Conservation (phyloP, 2,113 vertebrate genomes). For the Centropus unirufus region DNA sequence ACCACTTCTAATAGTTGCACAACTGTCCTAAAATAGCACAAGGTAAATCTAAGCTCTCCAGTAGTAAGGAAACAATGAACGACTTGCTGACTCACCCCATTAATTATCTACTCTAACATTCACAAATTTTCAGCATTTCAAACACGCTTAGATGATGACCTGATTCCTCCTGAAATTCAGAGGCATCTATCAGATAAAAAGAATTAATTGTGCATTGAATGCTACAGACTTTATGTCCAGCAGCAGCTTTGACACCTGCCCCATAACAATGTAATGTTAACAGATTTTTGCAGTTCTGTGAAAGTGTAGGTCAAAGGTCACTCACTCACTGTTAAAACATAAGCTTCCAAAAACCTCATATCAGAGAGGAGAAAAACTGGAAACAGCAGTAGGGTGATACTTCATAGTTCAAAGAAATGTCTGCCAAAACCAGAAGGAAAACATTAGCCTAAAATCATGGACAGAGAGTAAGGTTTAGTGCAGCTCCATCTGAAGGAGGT, state of each 20-base stretch:
- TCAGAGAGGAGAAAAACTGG: not conserved
- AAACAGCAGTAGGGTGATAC: not conserved
- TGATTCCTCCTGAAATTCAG: not conserved
- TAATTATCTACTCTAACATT: not conserved
- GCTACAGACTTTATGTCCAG: not conserved
- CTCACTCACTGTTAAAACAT: not conserved
- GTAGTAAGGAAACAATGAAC: not conserved
- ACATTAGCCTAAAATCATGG: not conserved
- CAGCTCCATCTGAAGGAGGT: not conserved
- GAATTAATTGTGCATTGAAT: not conserved
- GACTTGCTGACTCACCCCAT: not conserved
- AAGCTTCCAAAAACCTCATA: not conserved
- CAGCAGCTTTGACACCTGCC: not conserved
- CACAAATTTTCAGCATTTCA: not conserved
- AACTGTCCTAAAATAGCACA: not conserved
- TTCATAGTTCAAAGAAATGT: not conserved
- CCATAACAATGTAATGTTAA: not conserved
- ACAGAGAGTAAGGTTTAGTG: not conserved
- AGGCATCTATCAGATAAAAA: conserved; percentile 9
- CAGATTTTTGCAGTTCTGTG: not conserved
- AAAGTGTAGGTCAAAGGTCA: not conserved
- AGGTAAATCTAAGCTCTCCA: not conserved
- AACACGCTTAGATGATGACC: not conserved
- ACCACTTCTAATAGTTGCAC: not conserved
- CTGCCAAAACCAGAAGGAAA: not conserved